These are phyloP conservation scores for Sebastes jordani DNA, from an alignment of 2,797 vertebrate species.

Conservation along the genomic window DNA sequence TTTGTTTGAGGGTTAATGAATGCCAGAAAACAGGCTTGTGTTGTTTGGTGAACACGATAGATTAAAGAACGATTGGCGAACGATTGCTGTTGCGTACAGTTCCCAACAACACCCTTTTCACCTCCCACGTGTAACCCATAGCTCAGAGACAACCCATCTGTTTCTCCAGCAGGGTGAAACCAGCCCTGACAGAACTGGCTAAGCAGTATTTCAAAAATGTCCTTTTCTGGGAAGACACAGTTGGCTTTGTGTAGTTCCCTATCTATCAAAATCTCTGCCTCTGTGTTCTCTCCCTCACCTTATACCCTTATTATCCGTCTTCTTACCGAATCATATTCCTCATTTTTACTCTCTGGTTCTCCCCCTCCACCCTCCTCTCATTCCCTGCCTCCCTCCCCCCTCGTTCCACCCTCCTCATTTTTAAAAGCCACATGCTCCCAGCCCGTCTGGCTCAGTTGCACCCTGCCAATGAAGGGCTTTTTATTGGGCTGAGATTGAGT, in stretches of 20 bases:
- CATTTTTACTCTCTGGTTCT: constrained; percentile 44
- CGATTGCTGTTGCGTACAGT: constrained; percentile 62
- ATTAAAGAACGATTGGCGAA: constrained; percentile 67
- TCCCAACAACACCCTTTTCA: constrained; percentile 75
- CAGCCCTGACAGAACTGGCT: constrained; percentile 72
- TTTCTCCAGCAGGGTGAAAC: constrained; percentile 75
- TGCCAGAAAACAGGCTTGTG: constrained; percentile 61
- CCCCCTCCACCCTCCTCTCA: neutral
- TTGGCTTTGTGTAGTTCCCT: constrained; percentile 55
- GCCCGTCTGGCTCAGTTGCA: constrained; percentile 82
- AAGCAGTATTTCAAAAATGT: constrained; percentile 63
- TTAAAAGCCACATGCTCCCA: constrained; percentile 83
- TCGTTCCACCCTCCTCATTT: constrained; percentile 72
- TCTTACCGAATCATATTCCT: constrained; percentile 59
- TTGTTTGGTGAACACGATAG: constrained; percentile 55
- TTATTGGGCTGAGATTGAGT: constrained; percentile 88
- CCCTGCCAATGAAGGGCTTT: constrained; percentile 86
- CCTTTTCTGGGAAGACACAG: constrained; percentile 49
- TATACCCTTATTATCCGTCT: constrained; percentile 55
- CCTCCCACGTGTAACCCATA: constrained; percentile 73
- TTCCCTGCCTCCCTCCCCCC: constrained; percentile 20
- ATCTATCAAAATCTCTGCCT: constrained; percentile 62
- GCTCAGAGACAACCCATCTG: constrained; percentile 78
- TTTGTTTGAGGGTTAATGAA: constrained; percentile 63
- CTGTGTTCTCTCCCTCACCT: constrained; percentile 45